Evolutionary conservation across 2,113 vertebrate species (phyloP).

Genomic region (Rhabdomys dilectus): DNA sequence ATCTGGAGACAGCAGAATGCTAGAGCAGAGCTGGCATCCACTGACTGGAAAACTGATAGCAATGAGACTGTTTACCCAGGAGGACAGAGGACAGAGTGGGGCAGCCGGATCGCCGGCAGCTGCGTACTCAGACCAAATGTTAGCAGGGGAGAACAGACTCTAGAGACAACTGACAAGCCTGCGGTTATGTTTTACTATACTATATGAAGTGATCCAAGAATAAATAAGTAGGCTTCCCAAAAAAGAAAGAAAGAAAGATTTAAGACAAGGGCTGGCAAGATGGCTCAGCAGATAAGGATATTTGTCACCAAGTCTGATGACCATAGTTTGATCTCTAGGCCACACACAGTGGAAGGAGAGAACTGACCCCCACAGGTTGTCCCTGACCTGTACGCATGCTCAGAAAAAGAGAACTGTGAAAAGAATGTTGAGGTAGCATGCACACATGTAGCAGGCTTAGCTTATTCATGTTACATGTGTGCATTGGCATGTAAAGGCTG

Average conservation of each 20-base stretch:
- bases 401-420: too few relatives aligned
- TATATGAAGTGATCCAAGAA: not conserved
- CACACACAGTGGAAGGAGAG: not conserved
- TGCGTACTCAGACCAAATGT: not conserved
- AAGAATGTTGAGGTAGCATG: too few relatives aligned
- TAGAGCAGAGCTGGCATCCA: fast-evolving
- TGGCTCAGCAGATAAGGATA: not conserved
- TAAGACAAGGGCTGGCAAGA: not conserved
- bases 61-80: fast-evolving
- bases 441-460: not conserved
- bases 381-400: not conserved
- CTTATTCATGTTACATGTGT: not conserved
- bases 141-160: not conserved
- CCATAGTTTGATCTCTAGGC: not conserved
- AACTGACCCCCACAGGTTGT: not conserved
- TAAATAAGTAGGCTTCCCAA: not conserved
- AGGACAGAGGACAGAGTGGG: not conserved
- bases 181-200: not conserved
- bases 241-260: not conserved
- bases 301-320: not conserved
- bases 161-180: not conserved
- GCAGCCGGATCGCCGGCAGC: not conserved
- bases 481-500: not conserved
- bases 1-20: not conserved
- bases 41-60: too few relatives aligned